Conservation (phyloP, 1,140 invertebrate genomes). For the Ceratina japonica region DNA sequence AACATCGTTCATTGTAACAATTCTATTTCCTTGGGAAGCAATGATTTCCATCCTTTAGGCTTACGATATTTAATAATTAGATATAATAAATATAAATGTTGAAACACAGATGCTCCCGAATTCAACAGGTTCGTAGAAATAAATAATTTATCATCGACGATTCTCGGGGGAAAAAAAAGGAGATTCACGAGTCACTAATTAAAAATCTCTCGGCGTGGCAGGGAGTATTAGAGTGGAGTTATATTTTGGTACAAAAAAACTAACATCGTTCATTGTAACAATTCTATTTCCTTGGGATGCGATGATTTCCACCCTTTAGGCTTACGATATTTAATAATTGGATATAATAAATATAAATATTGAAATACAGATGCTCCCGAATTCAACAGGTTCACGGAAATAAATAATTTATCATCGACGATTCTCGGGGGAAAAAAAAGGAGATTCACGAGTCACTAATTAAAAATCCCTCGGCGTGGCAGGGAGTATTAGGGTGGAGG, state of each 20-base stretch:
- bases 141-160: constrained; percentile 20
- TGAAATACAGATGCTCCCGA: background rate
- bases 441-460: constrained; percentile 10
- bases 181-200: constrained; percentile 10
- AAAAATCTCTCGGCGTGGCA: background rate
- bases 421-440: background rate
- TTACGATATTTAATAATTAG: too few relatives aligned
- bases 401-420: constrained; percentile 19
- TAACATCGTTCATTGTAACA: too few relatives aligned
- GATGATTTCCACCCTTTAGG: too few relatives aligned
- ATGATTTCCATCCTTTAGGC: too few relatives aligned
- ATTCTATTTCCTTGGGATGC: too few relatives aligned
- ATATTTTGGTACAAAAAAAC: background rate
- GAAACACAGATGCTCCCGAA: background rate
- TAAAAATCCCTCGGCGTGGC: constrained; percentile 9
- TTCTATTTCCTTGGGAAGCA: too few relatives aligned
- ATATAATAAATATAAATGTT: too few relatives aligned
- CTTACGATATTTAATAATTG: too few relatives aligned
- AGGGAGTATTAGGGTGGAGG: too few relatives aligned
- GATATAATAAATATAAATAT: too few relatives aligned
- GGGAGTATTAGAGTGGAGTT: too few relatives aligned
- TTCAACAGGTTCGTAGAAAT: constrained; percentile 34
- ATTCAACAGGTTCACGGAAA: constrained; percentile 34
- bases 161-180: background rate
- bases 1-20: too few relatives aligned